A percentile compares a stretch with the other conserved stretches of the same genome.
phyloP scores from a whole-genome alignment of 2,888 invertebrate genomes.

The Thera britannica region DNA sequence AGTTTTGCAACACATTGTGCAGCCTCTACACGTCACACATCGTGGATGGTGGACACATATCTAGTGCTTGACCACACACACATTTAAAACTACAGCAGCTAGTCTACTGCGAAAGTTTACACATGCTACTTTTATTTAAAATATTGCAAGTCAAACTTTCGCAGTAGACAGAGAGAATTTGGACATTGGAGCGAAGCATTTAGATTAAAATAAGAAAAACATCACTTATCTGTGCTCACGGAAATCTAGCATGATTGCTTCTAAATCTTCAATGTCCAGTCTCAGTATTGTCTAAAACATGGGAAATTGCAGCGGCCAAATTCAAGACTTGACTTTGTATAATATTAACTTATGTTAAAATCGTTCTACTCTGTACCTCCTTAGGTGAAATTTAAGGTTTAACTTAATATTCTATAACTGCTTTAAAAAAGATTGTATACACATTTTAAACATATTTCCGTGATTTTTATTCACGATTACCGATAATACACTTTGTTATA shows the following conservation, averaged over 20 bases:
- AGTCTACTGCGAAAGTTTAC: conserved; percentile 23
- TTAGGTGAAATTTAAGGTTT: neutral
- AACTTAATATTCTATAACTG: too few relatives aligned
- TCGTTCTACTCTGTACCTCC: neutral
- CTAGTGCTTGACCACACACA: conserved; percentile 33
- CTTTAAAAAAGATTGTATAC: too few relatives aligned
- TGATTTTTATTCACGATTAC: too few relatives aligned
- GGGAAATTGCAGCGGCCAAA: conserved; percentile 7
- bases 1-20: conserved; percentile 44
- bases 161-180: conserved; percentile 18
- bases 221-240: neutral
- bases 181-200: neutral
- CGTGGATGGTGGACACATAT: conserved; percentile 24
- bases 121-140: neutral
- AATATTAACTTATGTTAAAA: neutral
- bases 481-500: too few relatives aligned
- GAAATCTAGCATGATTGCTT: neutral
- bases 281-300: neutral
- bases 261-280: conserved; percentile 1
- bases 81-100: conserved; percentile 1
- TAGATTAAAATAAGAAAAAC: neutral
- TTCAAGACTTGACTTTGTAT: neutral
- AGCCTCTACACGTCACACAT: conserved; percentile 25
- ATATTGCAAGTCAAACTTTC: neutral
- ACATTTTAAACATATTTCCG: too few relatives aligned